Conservation (phyloP, 1,140 invertebrate species). For the Platorchestia sp. region DNA sequence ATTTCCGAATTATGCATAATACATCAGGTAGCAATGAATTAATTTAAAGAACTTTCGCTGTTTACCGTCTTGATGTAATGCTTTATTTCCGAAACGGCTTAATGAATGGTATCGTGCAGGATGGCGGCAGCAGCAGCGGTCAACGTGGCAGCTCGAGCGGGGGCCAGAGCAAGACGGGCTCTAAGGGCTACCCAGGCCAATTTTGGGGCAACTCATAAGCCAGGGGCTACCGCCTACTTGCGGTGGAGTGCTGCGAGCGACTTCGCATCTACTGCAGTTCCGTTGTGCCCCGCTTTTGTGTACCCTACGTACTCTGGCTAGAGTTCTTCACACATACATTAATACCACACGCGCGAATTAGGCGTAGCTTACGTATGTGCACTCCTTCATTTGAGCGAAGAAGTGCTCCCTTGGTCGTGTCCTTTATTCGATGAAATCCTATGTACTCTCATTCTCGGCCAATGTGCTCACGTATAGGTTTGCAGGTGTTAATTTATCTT, state of each 20-base stretch:
- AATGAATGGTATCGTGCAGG: constrained; percentile 71
- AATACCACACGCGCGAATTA: constrained; percentile 4
- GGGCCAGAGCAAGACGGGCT: constrained; percentile 78
- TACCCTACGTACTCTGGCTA: not conserved
- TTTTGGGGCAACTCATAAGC: constrained; percentile 69
- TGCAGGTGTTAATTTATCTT: constrained; percentile 53
- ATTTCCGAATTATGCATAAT: too few relatives aligned
- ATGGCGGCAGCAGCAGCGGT: constrained; percentile 77
- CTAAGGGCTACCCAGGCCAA: constrained; percentile 75
- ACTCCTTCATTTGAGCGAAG: constrained; percentile 36
- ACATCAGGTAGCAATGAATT: too few relatives aligned
- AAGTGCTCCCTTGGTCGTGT: constrained; percentile 35
- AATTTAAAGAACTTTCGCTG: too few relatives aligned
- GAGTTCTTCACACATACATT: not conserved
- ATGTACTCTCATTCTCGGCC: constrained; percentile 47
- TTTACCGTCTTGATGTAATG: too few relatives aligned
- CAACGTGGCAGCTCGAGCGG: constrained; percentile 79
- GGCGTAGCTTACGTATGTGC: constrained; percentile 26
- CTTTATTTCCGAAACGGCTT: not conserved
- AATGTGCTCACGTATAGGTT: constrained; percentile 41
- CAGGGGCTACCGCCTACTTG: not conserved
- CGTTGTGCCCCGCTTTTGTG: not conserved
- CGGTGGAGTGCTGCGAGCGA: not conserved
- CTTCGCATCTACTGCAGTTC: not conserved
- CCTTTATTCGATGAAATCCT: constrained; percentile 25